phyloP scores from a whole-genome alignment of 2,113 vertebrate genomes.

The Phalacrocorax carbo region DNA sequence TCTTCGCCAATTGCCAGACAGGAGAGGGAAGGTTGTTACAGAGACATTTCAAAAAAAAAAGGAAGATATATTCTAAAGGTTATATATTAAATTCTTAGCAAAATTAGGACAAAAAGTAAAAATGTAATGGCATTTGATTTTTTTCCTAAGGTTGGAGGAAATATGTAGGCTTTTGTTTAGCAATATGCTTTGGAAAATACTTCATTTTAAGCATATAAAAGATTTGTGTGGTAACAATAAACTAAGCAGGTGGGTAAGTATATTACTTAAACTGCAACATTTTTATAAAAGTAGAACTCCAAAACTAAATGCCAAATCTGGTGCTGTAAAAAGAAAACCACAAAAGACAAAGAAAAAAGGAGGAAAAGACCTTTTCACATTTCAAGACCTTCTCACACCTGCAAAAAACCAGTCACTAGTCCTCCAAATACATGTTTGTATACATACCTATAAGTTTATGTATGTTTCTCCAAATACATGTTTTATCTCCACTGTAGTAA shows the following conservation, averaged over 20 bases:
- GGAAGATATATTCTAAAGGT: neutral
- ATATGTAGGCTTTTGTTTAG: neutral
- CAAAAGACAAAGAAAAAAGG: neutral
- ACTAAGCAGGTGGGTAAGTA: neutral
- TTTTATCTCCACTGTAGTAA: neutral
- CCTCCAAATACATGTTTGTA: neutral
- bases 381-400: neutral
- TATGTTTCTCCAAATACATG: neutral
- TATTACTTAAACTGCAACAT: neutral
- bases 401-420: neutral
- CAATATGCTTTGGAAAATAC: neutral
- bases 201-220: neutral
- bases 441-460: neutral
- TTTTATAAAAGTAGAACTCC: neutral
- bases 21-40: neutral
- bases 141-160: neutral
- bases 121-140: neutral
- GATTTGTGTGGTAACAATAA: neutral
- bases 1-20: neutral
- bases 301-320: neutral
- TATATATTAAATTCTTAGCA: neutral
- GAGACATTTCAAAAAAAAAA: neutral
- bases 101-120: neutral
- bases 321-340: neutral
- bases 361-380: neutral